phyloP scores from a whole-genome alignment of 2,888 invertebrate genomes.

The Pseudanteris insignis region DNA sequence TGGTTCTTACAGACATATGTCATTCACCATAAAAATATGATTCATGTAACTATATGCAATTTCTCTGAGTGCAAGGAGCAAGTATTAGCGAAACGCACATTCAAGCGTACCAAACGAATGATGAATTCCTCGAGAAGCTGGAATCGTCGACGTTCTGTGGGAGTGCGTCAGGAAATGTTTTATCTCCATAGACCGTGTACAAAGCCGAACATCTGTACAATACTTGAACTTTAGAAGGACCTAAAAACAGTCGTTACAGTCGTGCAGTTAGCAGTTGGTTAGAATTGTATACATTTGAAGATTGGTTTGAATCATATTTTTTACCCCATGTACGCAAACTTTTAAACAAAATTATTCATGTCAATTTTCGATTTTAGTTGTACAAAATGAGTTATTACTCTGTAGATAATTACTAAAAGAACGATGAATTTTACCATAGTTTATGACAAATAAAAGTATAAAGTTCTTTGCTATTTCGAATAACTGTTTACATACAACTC shows the following conservation, averaged over 20 bases:
- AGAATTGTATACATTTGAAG: slow-evolving; percentile 47
- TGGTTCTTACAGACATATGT: too few relatives aligned
- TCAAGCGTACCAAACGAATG: background rate
- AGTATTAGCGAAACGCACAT: background rate
- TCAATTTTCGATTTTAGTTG: too few relatives aligned
- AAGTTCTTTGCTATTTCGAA: too few relatives aligned
- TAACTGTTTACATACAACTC: too few relatives aligned
- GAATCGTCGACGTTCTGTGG: slow-evolving; percentile 9
- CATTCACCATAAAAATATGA: too few relatives aligned
- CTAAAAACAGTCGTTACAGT: slow-evolving; percentile 12
- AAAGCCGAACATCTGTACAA: slow-evolving; percentile 6
- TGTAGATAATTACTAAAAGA: too few relatives aligned
- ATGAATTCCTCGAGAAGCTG: slow-evolving; percentile 1
- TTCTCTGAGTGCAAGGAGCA: too few relatives aligned
- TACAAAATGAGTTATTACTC: too few relatives aligned
- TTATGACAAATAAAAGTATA: too few relatives aligned
- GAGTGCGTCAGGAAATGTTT: slow-evolving; percentile 3
- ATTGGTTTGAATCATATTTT: slow-evolving; percentile 46
- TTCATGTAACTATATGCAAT: too few relatives aligned
- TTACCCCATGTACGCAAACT: slow-evolving; percentile 50
- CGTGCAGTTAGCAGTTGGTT: slow-evolving; percentile 48
- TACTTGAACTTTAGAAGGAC: slow-evolving; percentile 12
- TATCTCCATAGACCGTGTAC: slow-evolving; percentile 10
- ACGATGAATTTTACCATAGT: too few relatives aligned
- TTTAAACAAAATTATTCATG: too few relatives aligned